Evolutionary conservation across 2,888 invertebrate species (phyloP).

Genomic region (Heterodera filipjevi): DNA sequence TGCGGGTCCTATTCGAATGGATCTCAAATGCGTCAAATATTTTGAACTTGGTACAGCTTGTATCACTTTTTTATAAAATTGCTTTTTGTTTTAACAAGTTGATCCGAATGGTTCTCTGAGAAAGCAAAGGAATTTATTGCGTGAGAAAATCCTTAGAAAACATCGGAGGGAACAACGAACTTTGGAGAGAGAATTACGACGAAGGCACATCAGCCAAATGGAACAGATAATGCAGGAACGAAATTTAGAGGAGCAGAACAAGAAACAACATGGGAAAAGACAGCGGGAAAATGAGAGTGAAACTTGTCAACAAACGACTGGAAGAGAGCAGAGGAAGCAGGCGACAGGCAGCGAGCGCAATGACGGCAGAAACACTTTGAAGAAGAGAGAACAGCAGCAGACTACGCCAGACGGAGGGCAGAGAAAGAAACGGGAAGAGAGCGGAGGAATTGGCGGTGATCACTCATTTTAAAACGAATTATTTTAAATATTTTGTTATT

Average conservation of each 20-base stretch:
- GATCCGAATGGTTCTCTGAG: conserved; percentile 8
- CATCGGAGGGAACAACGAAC: conserved; percentile 22
- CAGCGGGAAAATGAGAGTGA: neutral
- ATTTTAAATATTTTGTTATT: neutral
- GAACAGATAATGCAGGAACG: neutral
- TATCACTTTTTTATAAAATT: conserved; percentile 42
- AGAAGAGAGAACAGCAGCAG: conserved; percentile 2
- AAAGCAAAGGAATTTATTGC: neutral
- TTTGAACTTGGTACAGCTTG: conserved; percentile 45
- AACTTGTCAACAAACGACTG: neutral
- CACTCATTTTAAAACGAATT: neutral
- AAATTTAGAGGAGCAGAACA: neutral
- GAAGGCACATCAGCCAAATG: neutral
- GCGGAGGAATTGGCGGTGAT: conserved; percentile 18
- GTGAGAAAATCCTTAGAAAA: neutral
- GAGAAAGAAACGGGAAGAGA: conserved; percentile 2
- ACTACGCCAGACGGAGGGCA: neutral
- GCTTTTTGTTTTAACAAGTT: conserved; percentile 33
- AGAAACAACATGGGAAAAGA: neutral
- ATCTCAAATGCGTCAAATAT: conserved; percentile 43
- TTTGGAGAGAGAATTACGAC: neutral
- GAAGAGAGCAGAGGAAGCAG: neutral
- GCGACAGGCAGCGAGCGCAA: neutral
- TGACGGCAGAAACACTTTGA: neutral
- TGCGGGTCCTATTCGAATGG: conserved; percentile 72